Conservation (phyloP, 2,888 invertebrate genomes). For the Eurytoma adleriae region DNA sequence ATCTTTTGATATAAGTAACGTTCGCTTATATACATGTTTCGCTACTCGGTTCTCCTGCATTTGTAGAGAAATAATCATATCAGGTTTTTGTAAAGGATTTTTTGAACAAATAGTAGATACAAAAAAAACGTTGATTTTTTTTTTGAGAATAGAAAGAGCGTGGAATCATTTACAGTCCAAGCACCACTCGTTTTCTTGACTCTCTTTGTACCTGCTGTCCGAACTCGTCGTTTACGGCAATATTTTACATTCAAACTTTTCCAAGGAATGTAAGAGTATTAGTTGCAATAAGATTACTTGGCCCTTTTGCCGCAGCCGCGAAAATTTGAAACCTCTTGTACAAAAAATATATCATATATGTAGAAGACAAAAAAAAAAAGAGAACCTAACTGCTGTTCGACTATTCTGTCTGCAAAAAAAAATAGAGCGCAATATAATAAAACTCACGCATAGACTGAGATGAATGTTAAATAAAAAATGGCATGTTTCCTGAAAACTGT, state of each 20-base stretch:
- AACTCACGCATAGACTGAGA: constrained; percentile 55
- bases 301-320: constrained; percentile 28
- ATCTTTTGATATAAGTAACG: too few relatives aligned
- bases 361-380: constrained; percentile 40
- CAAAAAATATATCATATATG: constrained; percentile 47
- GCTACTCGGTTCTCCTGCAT: too few relatives aligned
- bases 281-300: constrained; percentile 8
- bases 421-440: constrained; percentile 43
- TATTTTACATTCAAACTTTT: constrained; percentile 22
- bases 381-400: constrained; percentile 47
- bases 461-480: constrained; percentile 50
- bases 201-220: constrained; percentile 35
- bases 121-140: too few relatives aligned
- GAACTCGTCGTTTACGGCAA: constrained; percentile 17
- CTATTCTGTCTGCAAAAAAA: constrained; percentile 49
- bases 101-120: too few relatives aligned
- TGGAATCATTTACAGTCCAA: constrained; percentile 2
- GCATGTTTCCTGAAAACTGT: constrained; percentile 56
- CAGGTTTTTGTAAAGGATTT: too few relatives aligned
- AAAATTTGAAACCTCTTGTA: constrained; percentile 54
- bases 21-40: too few relatives aligned
- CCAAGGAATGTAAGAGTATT: constrained; percentile 15
- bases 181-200: constrained; percentile 11
- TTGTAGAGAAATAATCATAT: too few relatives aligned
- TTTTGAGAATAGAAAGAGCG: too few relatives aligned